Evolutionary conservation across 1,140 invertebrate genomes (phyloP).

Genomic region (Pseudomyrmex sp.): DNA sequence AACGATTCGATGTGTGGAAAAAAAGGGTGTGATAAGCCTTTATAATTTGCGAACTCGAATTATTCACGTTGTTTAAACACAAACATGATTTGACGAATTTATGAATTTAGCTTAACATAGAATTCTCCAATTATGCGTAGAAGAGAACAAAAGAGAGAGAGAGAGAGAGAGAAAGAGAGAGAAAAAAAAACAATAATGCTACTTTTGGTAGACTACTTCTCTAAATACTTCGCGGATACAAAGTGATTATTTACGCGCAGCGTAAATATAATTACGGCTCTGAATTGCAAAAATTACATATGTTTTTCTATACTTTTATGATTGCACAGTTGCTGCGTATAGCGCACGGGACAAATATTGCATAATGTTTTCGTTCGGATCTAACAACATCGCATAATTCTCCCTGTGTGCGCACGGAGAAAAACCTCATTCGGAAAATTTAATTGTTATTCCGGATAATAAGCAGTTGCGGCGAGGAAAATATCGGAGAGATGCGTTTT

Average conservation of each 20-base stretch:
- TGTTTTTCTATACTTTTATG: neutral
- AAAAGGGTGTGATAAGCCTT: neutral
- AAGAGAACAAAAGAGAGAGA: no score
- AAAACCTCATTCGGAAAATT: slow-evolving; percentile 30
- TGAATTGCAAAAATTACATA: neutral
- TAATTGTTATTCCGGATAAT: slow-evolving; percentile 10
- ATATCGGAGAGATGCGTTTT: neutral
- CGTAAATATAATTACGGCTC: neutral
- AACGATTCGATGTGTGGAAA: neutral
- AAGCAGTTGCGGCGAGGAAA: neutral
- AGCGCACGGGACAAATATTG: neutral
- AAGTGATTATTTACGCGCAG: slow-evolving; percentile 21
- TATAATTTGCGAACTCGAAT: slow-evolving; percentile 17
- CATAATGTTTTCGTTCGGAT: slow-evolving; percentile 29
- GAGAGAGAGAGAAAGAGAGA: no score
- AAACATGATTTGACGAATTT: neutral
- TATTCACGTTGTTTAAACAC: neutral
- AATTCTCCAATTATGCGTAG: neutral
- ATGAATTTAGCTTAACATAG: neutral
- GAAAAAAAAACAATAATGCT: no score
- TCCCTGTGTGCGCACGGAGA: neutral
- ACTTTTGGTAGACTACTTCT: neutral
- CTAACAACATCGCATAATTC: slow-evolving; percentile 35
- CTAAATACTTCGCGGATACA: neutral
- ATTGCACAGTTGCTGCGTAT: neutral